Percentiles rank a stretch among this genome's conserved stretches.
Conservation (phyloP, 2,888 invertebrate genomes). For the Linnaemya tessellans region DNA sequence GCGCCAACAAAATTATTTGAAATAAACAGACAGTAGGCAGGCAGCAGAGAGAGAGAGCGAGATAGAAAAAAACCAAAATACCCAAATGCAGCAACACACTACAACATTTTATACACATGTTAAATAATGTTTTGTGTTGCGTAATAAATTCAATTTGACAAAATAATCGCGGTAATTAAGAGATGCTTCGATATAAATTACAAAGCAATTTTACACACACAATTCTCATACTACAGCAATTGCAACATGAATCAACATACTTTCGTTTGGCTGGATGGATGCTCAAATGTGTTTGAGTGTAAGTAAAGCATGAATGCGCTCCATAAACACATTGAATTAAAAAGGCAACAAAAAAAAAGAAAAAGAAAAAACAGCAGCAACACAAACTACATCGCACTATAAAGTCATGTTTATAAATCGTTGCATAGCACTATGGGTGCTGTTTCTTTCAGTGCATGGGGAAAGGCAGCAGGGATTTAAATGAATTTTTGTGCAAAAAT, state of each 20-base stretch:
- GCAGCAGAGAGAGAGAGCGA: slow-evolving; percentile 17
- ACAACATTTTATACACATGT: slow-evolving; percentile 68
- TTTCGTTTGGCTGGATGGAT: neutral
- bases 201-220: slow-evolving; percentile 66
- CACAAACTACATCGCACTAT: neutral
- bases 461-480: no score
- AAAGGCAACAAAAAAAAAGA: neutral
- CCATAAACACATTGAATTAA: neutral
- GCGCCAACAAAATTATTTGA: slow-evolving; percentile 50
- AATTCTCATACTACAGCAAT: neutral
- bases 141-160: slow-evolving; percentile 73
- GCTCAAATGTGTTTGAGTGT: neutral
- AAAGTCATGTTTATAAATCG: slow-evolving; percentile 43
- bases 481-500: no score
- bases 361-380: neutral
- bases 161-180: slow-evolving; percentile 73
- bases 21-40: slow-evolving; percentile 44
- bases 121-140: slow-evolving; percentile 71
- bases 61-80: slow-evolving; percentile 9
- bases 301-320: slow-evolving; percentile 23
- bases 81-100: slow-evolving; percentile 35
- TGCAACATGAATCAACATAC: neutral
- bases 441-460: no score
- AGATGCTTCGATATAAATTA: slow-evolving; percentile 73
- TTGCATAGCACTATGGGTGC: slow-evolving; percentile 14